Evolutionary conservation across 2,113 vertebrate genomes (phyloP).

Genomic region (Cisticola juncidis): DNA sequence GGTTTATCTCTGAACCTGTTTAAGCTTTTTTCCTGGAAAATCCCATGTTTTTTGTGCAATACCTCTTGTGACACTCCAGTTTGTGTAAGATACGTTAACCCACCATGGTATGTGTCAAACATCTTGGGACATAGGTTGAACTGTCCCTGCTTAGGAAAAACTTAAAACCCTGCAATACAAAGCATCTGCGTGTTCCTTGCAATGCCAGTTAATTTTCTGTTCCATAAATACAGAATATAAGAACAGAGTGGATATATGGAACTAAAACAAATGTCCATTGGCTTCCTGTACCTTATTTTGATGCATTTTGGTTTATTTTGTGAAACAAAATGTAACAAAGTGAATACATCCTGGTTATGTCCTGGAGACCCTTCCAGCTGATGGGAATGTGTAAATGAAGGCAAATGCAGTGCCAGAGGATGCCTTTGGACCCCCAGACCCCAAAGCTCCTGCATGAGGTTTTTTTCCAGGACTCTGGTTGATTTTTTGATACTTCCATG

Average conservation of each 20-base stretch:
- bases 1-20: rapidly evolving
- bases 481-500: background rate
- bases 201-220: background rate
- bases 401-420: background rate
- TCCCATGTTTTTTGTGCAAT: background rate
- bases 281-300: background rate
- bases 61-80: constrained; percentile 27
- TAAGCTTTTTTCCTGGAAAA: background rate
- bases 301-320: background rate
- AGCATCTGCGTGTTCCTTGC: rapidly evolving
- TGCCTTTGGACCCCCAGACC: background rate
- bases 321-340: background rate
- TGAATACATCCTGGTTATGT: too few relatives aligned
- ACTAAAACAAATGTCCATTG: background rate
- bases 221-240: background rate
- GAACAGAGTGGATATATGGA: background rate
- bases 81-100: constrained; percentile 37
- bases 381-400: background rate
- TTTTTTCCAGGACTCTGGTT: background rate
- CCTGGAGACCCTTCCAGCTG: background rate
- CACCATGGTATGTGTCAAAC: background rate
- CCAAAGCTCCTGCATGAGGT: background rate
- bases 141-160: background rate
- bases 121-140: background rate
- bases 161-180: background rate